Percentiles rank a stretch among this genome's conserved stretches.
phyloP scores from a whole-genome alignment of 2,888 invertebrate species.

The Osmoderma eremita region DNA sequence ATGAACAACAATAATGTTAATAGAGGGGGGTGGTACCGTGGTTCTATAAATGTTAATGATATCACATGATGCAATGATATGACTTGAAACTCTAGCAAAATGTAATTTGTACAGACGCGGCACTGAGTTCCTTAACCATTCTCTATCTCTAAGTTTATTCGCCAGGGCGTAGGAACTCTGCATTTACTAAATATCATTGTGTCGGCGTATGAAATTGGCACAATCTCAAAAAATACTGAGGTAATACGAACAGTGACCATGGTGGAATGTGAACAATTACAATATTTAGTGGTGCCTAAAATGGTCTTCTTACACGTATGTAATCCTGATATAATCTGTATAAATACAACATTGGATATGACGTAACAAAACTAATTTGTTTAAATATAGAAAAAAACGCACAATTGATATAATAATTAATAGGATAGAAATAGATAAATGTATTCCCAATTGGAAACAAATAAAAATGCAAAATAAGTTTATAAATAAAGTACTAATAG shows the following conservation, averaged over 20 bases:
- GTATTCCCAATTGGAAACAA: too few species aligned
- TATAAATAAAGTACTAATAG: too few species aligned
- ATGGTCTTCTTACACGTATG: not conserved
- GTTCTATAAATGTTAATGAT: constrained; percentile 7
- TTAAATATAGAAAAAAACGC: too few species aligned
- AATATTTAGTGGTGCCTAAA: constrained; percentile 3
- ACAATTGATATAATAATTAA: too few species aligned
- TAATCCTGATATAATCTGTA: constrained; percentile 5
- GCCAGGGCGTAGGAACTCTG: not conserved
- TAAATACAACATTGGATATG: not conserved
- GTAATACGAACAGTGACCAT: constrained; percentile 13
- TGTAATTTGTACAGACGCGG: constrained; percentile 34
- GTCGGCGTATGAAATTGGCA: constrained; percentile 27
- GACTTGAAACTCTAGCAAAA: constrained; percentile 23
- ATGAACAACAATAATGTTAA: constrained; percentile 3
- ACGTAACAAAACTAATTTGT: too few species aligned
- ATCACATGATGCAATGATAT: constrained; percentile 36
- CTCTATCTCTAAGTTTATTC: constrained; percentile 6
- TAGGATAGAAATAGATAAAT: too few species aligned
- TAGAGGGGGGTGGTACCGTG: not conserved
- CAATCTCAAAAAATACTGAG: constrained; percentile 31
- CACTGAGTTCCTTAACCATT: constrained; percentile 20
- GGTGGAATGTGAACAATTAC: constrained; percentile 30
- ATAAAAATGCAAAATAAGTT: too few species aligned
- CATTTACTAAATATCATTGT: constrained; percentile 2